phyloP scores from a whole-genome alignment of 2,113 vertebrate genomes.

The Ascaphus truei region DNA sequence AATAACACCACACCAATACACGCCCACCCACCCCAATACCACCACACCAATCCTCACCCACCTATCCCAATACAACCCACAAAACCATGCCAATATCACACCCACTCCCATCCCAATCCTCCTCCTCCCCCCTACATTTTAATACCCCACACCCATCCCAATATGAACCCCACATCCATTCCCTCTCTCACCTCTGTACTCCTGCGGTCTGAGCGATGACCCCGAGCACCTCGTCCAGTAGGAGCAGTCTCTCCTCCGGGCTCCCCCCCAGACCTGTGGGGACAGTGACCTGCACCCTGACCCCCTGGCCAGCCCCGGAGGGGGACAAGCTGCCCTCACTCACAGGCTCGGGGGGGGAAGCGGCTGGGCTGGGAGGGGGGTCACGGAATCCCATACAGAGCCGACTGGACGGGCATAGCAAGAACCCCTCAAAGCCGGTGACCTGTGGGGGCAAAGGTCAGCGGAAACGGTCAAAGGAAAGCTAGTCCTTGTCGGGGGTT shows the following conservation, averaged over 20 bases:
- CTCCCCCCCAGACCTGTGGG: neutral
- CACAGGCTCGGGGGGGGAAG: conserved; percentile 13
- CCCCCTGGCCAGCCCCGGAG: neutral
- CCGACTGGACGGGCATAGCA: conserved; percentile 63
- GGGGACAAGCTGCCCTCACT: neutral
- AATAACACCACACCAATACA: too few species aligned
- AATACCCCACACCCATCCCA: too few species aligned
- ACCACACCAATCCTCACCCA: too few species aligned
- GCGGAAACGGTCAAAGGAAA: neutral
- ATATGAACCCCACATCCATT: too few species aligned
- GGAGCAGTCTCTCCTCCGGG: neutral
- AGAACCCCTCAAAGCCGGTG: conserved; percentile 56
- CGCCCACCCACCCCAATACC: too few species aligned
- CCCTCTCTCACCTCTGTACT: conserved; percentile 19
- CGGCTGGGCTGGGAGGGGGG: conserved; percentile 30
- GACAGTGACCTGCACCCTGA: neutral
- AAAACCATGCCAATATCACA: too few species aligned
- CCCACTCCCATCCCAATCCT: too few species aligned
- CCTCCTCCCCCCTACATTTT: too few species aligned
- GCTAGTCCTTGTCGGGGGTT: neutral
- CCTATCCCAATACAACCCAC: too few species aligned
- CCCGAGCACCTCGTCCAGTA: conserved; percentile 16
- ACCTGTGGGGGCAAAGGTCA: conserved; percentile 49
- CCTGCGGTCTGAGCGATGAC: conserved; percentile 22
- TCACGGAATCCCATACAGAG: conserved; percentile 50